A percentile compares a stretch with the other conserved stretches of the same genome.
Evolutionary conservation across 1,140 invertebrate species (phyloP).

Genomic region (Papilio polyxenes): DNA sequence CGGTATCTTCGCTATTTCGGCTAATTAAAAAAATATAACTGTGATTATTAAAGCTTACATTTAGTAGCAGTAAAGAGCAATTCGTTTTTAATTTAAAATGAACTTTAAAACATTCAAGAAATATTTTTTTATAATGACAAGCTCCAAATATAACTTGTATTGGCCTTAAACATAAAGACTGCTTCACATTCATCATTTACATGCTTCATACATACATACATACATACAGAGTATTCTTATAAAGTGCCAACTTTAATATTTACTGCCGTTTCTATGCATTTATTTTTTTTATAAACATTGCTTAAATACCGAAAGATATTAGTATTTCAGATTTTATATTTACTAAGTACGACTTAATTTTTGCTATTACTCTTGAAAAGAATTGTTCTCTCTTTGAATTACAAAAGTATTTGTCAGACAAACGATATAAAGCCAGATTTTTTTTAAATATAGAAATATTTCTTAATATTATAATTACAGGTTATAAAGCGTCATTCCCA

Average conservation of each 20-base stretch:
- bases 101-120: not conserved
- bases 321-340: not conserved
- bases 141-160: conserved; percentile 44
- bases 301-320: conserved; percentile 20
- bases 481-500: no score
- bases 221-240: conserved; percentile 14
- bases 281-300: conserved; percentile 27
- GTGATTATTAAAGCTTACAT: no score
- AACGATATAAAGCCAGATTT: no score
- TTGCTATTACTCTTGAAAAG: not conserved
- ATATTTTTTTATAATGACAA: conserved; percentile 40
- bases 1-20: no score
- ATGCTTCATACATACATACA: conserved; percentile 31
- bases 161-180: conserved; percentile 57
- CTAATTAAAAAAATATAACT: no score
- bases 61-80: not conserved
- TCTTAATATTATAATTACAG: no score
- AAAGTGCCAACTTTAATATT: conserved; percentile 22
- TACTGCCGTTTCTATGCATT: conserved; percentile 37
- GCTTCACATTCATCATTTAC: conserved; percentile 44
- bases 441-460: no score
- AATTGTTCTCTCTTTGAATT: not conserved
- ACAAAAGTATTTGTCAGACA: no score
- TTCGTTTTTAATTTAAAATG: not conserved
- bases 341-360: not conserved